Conservation (phyloP, 1,140 invertebrate species). For the Nephotettix cincticeps region DNA sequence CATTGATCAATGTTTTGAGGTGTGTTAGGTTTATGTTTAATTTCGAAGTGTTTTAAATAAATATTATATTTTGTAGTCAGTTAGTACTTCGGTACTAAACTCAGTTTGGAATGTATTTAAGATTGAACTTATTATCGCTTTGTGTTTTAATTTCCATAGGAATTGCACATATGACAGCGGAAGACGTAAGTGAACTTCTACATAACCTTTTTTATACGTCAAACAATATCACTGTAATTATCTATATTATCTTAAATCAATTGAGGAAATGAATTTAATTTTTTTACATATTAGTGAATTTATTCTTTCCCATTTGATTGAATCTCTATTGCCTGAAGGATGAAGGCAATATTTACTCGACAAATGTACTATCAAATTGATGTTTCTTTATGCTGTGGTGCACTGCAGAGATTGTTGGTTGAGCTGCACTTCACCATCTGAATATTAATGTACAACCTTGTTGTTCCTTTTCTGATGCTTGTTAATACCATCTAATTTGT, state of each 20-base stretch:
- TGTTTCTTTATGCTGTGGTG: neutral
- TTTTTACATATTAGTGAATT: too few relatives aligned
- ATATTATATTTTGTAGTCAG: neutral
- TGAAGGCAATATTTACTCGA: neutral
- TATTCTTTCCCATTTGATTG: too few relatives aligned
- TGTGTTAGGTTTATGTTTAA: slow-evolving; percentile 14
- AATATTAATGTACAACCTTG: too few relatives aligned
- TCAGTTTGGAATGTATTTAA: slow-evolving; percentile 21
- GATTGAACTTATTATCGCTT: slow-evolving; percentile 20
- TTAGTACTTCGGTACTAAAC: slow-evolving; percentile 23
- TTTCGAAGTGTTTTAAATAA: slow-evolving; percentile 26
- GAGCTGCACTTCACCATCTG: neutral
- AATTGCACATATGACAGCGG: slow-evolving; percentile 20
- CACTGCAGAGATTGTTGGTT: slow-evolving; percentile 9
- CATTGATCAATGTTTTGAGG: slow-evolving; percentile 29
- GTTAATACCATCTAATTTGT: too few relatives aligned
- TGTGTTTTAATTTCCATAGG: slow-evolving; percentile 15
- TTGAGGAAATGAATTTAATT: too few relatives aligned
- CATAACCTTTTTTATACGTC: slow-evolving; percentile 4
- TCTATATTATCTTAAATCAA: neutral
- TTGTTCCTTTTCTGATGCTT: too few relatives aligned
- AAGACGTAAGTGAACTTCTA: slow-evolving; percentile 21
- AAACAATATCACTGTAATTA: neutral
- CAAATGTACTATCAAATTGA: neutral
- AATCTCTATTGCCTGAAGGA: neutral